These are phyloP conservation scores for Gastrophysa polygoni DNA, from an alignment of 2,888 invertebrate genomes.

Conservation along the genomic window DNA sequence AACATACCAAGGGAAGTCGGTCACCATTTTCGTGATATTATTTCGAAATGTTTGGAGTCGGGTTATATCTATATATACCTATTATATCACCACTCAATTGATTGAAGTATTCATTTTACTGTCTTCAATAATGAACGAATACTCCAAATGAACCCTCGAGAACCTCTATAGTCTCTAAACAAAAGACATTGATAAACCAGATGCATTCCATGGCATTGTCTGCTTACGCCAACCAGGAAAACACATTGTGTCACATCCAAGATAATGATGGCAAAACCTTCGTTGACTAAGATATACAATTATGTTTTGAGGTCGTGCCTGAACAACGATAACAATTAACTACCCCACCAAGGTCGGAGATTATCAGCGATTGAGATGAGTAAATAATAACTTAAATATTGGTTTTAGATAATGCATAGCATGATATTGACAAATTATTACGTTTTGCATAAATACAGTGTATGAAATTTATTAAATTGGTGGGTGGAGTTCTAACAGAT, in stretches of 20 bases:
- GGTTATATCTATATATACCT: too few relatives aligned
- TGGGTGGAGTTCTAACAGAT: neutral
- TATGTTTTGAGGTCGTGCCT: conserved; percentile 9
- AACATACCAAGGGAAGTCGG: too few relatives aligned
- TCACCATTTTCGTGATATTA: too few relatives aligned
- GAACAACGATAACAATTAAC: conserved; percentile 10
- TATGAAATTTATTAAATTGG: neutral
- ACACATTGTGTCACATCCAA: conserved; percentile 12
- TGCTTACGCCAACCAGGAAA: neutral
- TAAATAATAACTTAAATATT: conserved; percentile 3
- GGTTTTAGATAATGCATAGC: neutral
- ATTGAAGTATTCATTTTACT: too few relatives aligned
- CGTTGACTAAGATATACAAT: conserved; percentile 4
- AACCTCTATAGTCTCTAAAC: too few relatives aligned
- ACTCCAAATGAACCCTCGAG: too few relatives aligned
- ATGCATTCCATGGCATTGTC: neutral
- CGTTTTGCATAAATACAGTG: neutral
- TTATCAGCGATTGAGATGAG: conserved; percentile 9
- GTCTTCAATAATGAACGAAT: too few relatives aligned
- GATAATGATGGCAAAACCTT: conserved; percentile 5
- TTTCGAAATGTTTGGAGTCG: too few relatives aligned
- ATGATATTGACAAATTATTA: conserved; percentile 4
- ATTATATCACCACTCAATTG: too few relatives aligned
- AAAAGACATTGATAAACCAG: too few relatives aligned
- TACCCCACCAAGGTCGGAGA: conserved; percentile 5